Evolutionary conservation across 2,113 vertebrate genomes (phyloP), one percentile per base, ranked within the genome.

Genomic region (Microtus oregoni): DNA sequence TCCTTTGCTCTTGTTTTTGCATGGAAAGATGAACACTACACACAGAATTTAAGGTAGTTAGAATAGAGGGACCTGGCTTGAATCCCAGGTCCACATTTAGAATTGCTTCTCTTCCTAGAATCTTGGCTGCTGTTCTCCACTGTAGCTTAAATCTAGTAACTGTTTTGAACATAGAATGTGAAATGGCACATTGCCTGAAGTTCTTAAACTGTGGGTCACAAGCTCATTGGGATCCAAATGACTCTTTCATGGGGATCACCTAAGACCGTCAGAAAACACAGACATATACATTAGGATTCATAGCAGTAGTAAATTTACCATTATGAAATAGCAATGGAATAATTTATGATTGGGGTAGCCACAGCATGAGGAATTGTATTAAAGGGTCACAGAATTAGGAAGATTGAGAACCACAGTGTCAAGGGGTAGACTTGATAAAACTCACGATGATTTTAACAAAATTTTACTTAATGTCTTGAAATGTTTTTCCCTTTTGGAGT

Each of bases 391-490:
- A 38, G 70, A 73, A 38, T 73, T 73, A 73, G 19, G 70, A n/a
- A 73, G n/a, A 4, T 9, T 73, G 19, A 73, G 17, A 38, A 73
- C 19, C n/a, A 10, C 8, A 4, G 70, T 58, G 15, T 22, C 65
- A 85, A 92, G 67, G 75, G 26, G 47, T 76, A 73, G 44, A 5
- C 20, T 86, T 75, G 44, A 41, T 41, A 47, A 91, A 41, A 15
- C 15, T 85, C 20, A 38, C 47, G 15, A 86, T 77, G 82, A 82
- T 47, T 94, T 94, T 78, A 63, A 89, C 94, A 65, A 83, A 94
- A 77, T 50, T 95, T 82, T 61, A 82, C 61, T 68, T 81, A 85
- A 50, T 52, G 5, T 91, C 76, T n/a, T 89, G 6, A 90, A 90
- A 73, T 88, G 1, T 0, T 67, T 88, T 83, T 89, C 65, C 79